These are phyloP conservation scores for Motacilla alba DNA, from an alignment of 2,113 vertebrate genomes.

Conservation along the genomic window DNA sequence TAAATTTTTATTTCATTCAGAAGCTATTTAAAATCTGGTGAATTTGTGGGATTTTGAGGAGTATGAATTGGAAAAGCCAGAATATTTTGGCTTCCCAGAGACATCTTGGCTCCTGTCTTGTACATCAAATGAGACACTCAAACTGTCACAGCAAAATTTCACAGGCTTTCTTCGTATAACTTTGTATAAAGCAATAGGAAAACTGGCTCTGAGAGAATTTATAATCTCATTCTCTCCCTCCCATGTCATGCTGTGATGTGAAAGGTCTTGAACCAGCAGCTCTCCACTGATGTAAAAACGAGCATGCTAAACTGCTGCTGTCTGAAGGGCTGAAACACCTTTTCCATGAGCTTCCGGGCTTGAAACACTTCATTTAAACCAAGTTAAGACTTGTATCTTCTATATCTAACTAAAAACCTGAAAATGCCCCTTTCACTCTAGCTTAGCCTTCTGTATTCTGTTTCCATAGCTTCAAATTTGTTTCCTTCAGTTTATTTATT, in stretches of 20 bases:
- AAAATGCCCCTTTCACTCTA: neutral
- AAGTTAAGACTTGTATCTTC: neutral
- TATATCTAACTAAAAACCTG: neutral
- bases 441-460: neutral
- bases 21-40: neutral
- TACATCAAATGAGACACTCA: fast-evolving
- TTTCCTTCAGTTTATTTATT: neutral
- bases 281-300: neutral
- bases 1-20: neutral
- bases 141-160: neutral
- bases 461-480: neutral
- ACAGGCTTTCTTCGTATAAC: neutral
- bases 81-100: neutral
- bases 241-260: neutral
- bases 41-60: neutral
- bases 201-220: neutral
- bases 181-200: neutral
- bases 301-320: neutral
- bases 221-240: neutral
- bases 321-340: neutral
- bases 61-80: neutral
- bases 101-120: neutral
- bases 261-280: neutral
- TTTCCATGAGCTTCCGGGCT: neutral
- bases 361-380: neutral